Base-by-base conservation (phyloP, 2,797 vertebrate species). In the Catostomus latipinnis region DNA sequence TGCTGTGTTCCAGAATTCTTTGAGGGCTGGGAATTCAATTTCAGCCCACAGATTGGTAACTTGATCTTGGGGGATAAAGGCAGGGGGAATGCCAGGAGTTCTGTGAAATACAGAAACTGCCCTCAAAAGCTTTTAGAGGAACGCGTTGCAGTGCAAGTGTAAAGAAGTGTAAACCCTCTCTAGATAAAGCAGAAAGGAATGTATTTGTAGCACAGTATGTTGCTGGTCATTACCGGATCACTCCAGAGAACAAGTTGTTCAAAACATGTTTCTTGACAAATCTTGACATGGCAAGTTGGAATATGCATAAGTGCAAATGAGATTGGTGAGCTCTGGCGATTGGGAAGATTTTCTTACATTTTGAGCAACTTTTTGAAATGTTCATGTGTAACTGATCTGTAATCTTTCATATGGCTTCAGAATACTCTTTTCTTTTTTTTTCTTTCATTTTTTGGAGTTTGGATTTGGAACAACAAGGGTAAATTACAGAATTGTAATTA, bases 1-100 rank as follows among this genome's bases (percentile, higher is more conserved):
- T 6, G 7, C 13, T 16, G 66, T 60, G 75, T 61, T 69, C 74
- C 66, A 61, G 74, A 46, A 74, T 74, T 82, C 86, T 71, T 80
- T 84, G 12, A 49, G 87, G 87, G 78, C 45, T 68, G 57, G 61
- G 68, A 87, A 92, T 93, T 88, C 89, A 87, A 71, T 82, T 83
- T 85, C 72, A 50, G 86, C 76, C 79, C 85, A 88, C 86, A 86
- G 87, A 83, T 75, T 80, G 76, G 89, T 87, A 91, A 92, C 79
- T 81, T 48, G 87, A 94, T 92, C 88, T 70, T 70, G 69, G 78
- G 80, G 80, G 69, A 84, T 71, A 16, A 83, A 86, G 1, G 45
- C 77, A 56, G 50, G 10, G 62, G 83, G 86, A 89, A 88, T 79
- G 84, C 76, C 63, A 81, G 81, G 84, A 84, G 88, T 89, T 90